Percentiles rank a stretch among this genome's conserved stretches.
Conservation (phyloP, 1,140 invertebrate genomes). For the Halyomorpha halys region DNA sequence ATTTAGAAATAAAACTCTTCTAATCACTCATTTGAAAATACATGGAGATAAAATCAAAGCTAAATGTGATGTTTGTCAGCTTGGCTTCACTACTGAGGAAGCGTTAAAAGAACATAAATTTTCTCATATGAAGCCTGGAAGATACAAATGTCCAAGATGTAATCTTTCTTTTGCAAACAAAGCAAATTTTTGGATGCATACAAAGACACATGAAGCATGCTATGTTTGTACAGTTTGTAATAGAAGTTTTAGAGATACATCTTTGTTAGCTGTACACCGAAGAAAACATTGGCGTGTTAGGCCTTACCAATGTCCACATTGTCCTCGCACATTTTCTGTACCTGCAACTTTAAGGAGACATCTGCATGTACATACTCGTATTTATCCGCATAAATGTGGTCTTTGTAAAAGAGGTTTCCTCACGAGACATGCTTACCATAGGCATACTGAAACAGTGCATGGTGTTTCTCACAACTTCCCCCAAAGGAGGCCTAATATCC, state of each 20-base stretch:
- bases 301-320: conserved; percentile 26
- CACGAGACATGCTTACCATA: conserved; percentile 20
- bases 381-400: conserved; percentile 21
- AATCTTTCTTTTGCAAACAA: background rate
- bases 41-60: conserved; percentile 21
- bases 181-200: conserved; percentile 24
- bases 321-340: conserved; percentile 24
- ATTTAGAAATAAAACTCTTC: conserved; percentile 24
- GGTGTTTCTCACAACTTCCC: background rate
- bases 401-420: conserved; percentile 24
- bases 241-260: conserved; percentile 24
- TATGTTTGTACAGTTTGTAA: conserved; percentile 24
- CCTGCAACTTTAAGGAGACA: conserved; percentile 20
- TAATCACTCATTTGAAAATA: conserved; percentile 14
- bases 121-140: conserved; percentile 18
- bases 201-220: conserved; percentile 22
- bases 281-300: conserved; percentile 23
- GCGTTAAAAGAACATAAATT: conserved; percentile 22
- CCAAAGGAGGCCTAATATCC: background rate
- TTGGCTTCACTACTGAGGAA: conserved; percentile 19
- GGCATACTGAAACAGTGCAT: conserved; percentile 22
- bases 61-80: conserved; percentile 19
- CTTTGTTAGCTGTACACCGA: conserved; percentile 24
- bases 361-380: conserved; percentile 18
- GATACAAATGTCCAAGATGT: conserved; percentile 22